These are phyloP conservation scores for Tetrao urogallus DNA, from an alignment of 2,113 vertebrate genomes.

Conservation along the genomic window DNA sequence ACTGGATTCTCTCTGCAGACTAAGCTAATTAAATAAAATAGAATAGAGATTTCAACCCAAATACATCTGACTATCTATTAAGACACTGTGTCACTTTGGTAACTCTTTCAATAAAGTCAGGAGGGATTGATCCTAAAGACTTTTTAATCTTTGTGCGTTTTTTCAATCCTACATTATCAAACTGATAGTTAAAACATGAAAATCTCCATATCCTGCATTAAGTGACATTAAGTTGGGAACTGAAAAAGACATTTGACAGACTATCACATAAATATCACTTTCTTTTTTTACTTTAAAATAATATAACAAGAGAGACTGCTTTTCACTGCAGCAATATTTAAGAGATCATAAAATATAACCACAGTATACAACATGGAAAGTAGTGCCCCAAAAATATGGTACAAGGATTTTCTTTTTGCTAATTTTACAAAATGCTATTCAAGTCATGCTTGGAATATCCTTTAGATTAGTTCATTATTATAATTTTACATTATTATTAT, in stretches of 20 bases:
- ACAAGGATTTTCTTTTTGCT: not conserved
- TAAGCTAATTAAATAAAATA: constrained; percentile 69
- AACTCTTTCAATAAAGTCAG: constrained; percentile 65
- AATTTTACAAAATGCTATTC: not conserved
- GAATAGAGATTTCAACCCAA: constrained; percentile 56
- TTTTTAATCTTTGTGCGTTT: constrained; percentile 50
- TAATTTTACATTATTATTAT: no score
- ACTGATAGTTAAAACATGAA: constrained; percentile 49
- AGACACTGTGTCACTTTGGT: constrained; percentile 52
- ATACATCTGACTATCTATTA: constrained; percentile 66
- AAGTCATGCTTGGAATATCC: not conserved
- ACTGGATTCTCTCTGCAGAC: constrained; percentile 40
- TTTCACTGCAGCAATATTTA: constrained; percentile 25
- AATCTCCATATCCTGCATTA: constrained; percentile 13
- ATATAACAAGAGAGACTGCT: not conserved
- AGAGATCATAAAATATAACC: not conserved
- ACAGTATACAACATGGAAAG: not conserved
- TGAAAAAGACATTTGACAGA: constrained; percentile 34
- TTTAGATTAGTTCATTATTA: no score
- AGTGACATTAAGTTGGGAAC: constrained; percentile 21
- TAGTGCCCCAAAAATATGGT: not conserved
- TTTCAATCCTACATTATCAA: constrained; percentile 21
- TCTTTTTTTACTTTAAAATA: constrained; percentile 25
- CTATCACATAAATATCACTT: constrained; percentile 7
- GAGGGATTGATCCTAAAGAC: constrained; percentile 47